Percentiles rank a stretch among this genome's conserved stretches.
These are phyloP conservation scores for Triplophysa bombifrons DNA, from an alignment of 2,797 vertebrate species.

Conservation along the genomic window DNA sequence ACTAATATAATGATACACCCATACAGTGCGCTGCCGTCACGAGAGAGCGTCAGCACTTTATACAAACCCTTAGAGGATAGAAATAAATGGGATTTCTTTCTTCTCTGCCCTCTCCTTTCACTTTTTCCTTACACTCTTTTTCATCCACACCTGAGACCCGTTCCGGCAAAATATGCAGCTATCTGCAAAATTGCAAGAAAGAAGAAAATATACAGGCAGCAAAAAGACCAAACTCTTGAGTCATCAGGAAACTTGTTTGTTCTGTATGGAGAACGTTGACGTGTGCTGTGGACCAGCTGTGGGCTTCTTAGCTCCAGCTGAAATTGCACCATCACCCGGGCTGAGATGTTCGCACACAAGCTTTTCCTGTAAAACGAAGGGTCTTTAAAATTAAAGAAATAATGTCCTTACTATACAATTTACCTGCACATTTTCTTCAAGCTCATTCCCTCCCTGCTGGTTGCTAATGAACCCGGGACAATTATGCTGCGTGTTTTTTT, in stretches of 20 bases:
- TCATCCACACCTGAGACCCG: conserved; percentile 74
- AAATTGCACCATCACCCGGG: conserved; percentile 50
- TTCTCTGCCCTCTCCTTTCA: conserved; percentile 24
- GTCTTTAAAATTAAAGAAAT: conserved; percentile 26
- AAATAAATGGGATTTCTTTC: conserved; percentile 67
- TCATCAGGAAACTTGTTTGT: conserved; percentile 76
- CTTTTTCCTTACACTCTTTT: conserved; percentile 62
- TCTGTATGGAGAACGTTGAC: conserved; percentile 53
- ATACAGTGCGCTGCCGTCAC: conserved; percentile 54
- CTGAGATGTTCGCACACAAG: conserved; percentile 59
- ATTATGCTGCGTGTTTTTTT: conserved; percentile 5
- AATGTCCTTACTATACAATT: conserved; percentile 10
- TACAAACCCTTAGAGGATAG: conserved; percentile 67
- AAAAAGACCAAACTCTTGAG: conserved; percentile 72
- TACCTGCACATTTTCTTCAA: conserved; percentile 5
- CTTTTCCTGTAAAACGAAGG: conserved; percentile 60
- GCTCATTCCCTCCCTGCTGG: conserved; percentile 45
- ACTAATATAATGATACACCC: conserved; percentile 62
- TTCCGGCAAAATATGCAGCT: conserved; percentile 73
- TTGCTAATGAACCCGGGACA: not conserved
- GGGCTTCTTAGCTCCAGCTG: conserved; percentile 53
- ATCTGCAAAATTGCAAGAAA: conserved; percentile 71
- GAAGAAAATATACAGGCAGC: conserved; percentile 64
- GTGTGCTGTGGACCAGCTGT: conserved; percentile 64
- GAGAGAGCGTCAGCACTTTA: conserved; percentile 72